Base-by-base conservation (phyloP, 1,140 invertebrate genomes). In the Archivesica marissinica region DNA sequence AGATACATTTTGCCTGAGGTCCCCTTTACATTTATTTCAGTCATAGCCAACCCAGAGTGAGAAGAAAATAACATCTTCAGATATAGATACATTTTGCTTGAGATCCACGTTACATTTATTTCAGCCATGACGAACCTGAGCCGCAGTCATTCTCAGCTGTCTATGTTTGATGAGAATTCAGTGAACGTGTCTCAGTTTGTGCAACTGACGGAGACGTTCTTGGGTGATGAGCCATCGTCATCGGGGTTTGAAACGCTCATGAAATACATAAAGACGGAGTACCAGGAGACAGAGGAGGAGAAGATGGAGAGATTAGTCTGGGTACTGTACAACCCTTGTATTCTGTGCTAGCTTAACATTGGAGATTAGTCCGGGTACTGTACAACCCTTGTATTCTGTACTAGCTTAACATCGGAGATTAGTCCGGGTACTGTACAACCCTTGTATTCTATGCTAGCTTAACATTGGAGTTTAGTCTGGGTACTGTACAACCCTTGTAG, bases 131-230 rank as follows among this genome's bases (percentile, higher is more conserved):
- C 90, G 13, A 61, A 78, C 3, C 44, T 76, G 20, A 90, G 87
- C 50, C 84, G 83, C 13, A 87, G 86, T 47, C 88, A 90, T 68
- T 93, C 93, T 6, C 90, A 91, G 68, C 83, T 89, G 35, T 94
- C 93, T 20, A 91, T 91, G 0, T 94, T 93, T 91, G 92, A 93
- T 68, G 93, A 94, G 86, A 90, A 86, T 81, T 89, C 88, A 0
- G 75, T 94, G 35, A 93, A 93, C 86, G 89, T 92, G 20, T 92
- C 90, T 0, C 93, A 94, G 91, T 93, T 94, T 90, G 92, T 93
- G 0, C 91, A 92, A 50, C 75, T 94, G 77, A 91, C 90, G 0
- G 93, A 94, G 74, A 94, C 92, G 7, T 94, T 92, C 85, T 87
- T 94, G 0, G 91, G 92, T 15, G 85, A 91, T 41, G 87, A 89